These are phyloP conservation scores for Onychorhynchus coronatus DNA, from an alignment of 2,113 vertebrate species.

Conservation along the genomic window DNA sequence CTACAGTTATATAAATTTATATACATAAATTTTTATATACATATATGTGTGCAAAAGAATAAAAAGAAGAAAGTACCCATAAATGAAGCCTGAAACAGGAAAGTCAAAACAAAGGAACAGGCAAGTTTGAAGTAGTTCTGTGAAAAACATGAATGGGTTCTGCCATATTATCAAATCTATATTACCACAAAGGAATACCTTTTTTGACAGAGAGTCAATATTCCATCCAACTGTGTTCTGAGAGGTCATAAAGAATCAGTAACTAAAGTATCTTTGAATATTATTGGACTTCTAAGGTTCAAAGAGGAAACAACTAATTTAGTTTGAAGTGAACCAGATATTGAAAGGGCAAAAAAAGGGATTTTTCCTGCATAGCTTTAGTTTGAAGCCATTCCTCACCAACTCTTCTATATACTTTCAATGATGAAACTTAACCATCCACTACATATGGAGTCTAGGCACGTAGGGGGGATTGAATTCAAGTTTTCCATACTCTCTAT, in stretches of 20 bases:
- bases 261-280: neutral
- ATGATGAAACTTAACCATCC: neutral
- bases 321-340: neutral
- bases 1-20: neutral
- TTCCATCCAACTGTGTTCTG: neutral
- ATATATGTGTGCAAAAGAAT: neutral
- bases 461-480: neutral
- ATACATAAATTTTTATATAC: neutral
- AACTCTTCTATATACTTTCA: neutral
- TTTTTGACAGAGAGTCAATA: neutral
- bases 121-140: neutral
- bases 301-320: neutral
- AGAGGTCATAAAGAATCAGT: neutral
- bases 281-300: neutral
- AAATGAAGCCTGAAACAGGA: neutral
- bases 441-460: neutral
- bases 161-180: neutral
- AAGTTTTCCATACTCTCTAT: neutral
- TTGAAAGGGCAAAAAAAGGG: neutral
- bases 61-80: neutral
- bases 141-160: neutral
- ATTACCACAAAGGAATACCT: neutral
- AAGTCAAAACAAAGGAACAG: neutral
- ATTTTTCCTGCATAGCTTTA: neutral
- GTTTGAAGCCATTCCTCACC: neutral